Evolutionary conservation across 2,888 invertebrate species (phyloP), one percentile per base, ranked within the genome.

Genomic region (Brachylomia viminalis): DNA sequence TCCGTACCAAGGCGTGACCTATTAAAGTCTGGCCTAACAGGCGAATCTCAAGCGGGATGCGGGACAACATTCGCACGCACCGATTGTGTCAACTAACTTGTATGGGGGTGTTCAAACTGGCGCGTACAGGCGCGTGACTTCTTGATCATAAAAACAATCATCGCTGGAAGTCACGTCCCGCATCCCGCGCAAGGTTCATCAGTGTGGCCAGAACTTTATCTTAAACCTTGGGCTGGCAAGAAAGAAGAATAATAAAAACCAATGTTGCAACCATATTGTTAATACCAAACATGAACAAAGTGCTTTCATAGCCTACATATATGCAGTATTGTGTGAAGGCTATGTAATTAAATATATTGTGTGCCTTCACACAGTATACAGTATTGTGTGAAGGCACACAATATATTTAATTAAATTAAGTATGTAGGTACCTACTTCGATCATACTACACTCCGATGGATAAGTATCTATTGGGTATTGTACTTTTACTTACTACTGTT

Each of bases 381-480:
- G 13, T 27, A 27, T 56, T 56, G 6, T 56, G 54, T 27, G 13
- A 23, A 49, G n/a, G n/a, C n/a, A 27, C 27, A 56, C n/a, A 27
- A 56, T 56, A 52, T 23, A 4, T 27, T 38, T 38, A 38, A 38
- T 38, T 38, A n/a, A n/a, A 38, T 38, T 54, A 54, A 11, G n/a
- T 54, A 54, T 4, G n/a, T 54, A 54, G 27, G 56, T 27, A 30
- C 58, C 27, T 30, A 58, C 13, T 62, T 42, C 17, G n/a, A 64
- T 30, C 61, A 42, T 45, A n/a, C 17, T 11, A 30, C 23, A 42
- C 65, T 30, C 23, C 20, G 30, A 33, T 38, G 30, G 27, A 17
- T 42, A 7, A 54, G 11, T 74, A n/a, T n/a, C n/a, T n/a, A 74
- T n/a, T 59, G 49, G 49, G 23, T 59, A 49, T 54, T 42, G 47